Conservation (phyloP, 1,140 invertebrate species). For the Cryptotermes secundus region DNA sequence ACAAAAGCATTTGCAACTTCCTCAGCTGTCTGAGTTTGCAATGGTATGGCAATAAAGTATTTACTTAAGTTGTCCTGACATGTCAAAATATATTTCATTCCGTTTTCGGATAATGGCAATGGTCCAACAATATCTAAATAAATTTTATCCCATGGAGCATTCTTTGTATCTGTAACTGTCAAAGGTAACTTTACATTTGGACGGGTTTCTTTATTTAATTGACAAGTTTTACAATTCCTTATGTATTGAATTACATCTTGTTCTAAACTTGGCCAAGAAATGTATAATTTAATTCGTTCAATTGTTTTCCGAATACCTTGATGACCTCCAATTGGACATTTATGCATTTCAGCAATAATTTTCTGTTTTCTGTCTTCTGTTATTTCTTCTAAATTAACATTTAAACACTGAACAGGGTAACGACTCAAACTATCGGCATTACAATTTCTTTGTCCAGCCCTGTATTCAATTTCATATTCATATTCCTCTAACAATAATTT, state of each 20-base stretch:
- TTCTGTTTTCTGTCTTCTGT: too few species aligned
- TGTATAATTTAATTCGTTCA: constrained; percentile 41
- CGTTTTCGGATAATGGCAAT: background rate
- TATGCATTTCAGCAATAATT: constrained; percentile 42
- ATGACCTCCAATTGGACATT: constrained; percentile 42
- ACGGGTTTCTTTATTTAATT: constrained; percentile 41
- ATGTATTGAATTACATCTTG: constrained; percentile 42
- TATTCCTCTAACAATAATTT: constrained; percentile 34
- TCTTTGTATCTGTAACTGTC: constrained; percentile 38
- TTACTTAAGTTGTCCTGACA: constrained; percentile 44
- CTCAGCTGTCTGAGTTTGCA: constrained; percentile 40
- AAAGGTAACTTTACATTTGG: constrained; percentile 38
- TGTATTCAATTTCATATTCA: constrained; percentile 43
- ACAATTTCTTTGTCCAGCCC: constrained; percentile 45
- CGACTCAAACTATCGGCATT: constrained; percentile 45
- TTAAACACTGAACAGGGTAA: background rate
- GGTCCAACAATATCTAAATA: constrained; percentile 40
- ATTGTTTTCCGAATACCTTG: constrained; percentile 42
- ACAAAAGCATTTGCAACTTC: constrained; percentile 40
- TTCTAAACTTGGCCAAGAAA: constrained; percentile 43
- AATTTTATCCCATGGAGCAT: constrained; percentile 34
- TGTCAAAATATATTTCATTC: constrained; percentile 43
- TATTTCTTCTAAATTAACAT: constrained; percentile 11
- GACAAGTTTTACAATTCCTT: constrained; percentile 42
- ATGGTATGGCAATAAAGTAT: constrained; percentile 37